Percentiles rank a stretch among this genome's conserved stretches.
Evolutionary conservation across 2,113 vertebrate species (phyloP).

Genomic region (Cranoglanis bouderius): DNA sequence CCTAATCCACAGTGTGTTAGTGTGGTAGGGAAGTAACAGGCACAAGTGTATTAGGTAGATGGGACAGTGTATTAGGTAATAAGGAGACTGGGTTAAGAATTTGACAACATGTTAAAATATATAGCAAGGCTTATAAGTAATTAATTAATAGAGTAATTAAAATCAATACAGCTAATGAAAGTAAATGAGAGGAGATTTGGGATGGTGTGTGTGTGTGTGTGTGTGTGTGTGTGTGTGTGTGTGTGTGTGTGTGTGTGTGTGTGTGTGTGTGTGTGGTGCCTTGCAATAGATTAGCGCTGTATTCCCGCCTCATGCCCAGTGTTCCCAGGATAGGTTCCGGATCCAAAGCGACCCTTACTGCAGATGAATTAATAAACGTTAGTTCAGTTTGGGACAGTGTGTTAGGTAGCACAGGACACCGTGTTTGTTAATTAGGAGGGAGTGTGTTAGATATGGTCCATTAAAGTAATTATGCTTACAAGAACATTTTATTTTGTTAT

Average conservation of each 20-base stretch:
- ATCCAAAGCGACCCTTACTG: neutral
- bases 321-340: neutral
- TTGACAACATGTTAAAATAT: neutral
- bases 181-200: neutral
- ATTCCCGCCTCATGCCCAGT: neutral
- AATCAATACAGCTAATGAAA: neutral
- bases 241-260: neutral
- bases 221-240: neutral
- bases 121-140: neutral
- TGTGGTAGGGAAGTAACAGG: neutral
- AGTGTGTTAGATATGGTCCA: neutral
- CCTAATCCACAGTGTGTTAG: neutral
- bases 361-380: neutral
- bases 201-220: neutral
- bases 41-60: neutral
- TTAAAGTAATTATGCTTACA: neutral
- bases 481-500: neutral
- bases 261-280: neutral
- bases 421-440: neutral
- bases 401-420: neutral
- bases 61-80: neutral
- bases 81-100: neutral
- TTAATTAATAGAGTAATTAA: neutral
- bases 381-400: neutral
- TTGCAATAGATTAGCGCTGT: neutral